Evolutionary conservation across 2,797 vertebrate genomes (phyloP).

Genomic region (Sebastes hubbsi): DNA sequence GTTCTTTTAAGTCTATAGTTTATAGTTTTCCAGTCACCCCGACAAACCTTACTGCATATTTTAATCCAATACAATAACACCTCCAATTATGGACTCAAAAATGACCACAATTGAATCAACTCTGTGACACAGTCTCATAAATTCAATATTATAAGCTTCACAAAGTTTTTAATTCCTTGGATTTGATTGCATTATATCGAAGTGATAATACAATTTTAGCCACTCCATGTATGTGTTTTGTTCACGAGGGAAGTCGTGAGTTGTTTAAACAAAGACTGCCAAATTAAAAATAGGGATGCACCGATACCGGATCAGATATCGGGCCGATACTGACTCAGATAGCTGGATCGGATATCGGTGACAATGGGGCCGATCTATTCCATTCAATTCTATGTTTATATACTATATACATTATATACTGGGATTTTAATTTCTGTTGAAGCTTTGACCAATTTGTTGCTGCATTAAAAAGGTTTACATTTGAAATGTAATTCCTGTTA

Average conservation of each 20-base stretch:
- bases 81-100: not conserved
- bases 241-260: not conserved
- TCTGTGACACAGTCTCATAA: not conserved
- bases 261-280: not conserved
- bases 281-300: not conserved
- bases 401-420: too few relatives aligned
- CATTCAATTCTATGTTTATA: accelerated
- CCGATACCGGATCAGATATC: too few relatives aligned
- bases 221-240: not conserved
- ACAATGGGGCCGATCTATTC: too few relatives aligned
- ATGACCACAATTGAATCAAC: not conserved
- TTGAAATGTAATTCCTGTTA: too few relatives aligned
- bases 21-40: not conserved
- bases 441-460: too few relatives aligned
- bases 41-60: not conserved
- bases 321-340: too few relatives aligned
- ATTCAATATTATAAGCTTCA: not conserved
- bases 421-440: too few relatives aligned
- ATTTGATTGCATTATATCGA: not conserved
- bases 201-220: not conserved
- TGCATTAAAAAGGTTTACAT: too few relatives aligned
- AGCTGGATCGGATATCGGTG: too few relatives aligned
- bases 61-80: not conserved
- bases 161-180: not conserved
- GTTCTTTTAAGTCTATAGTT: not conserved